Percentiles rank a stretch among this genome's conserved stretches.
phyloP scores from a whole-genome alignment of 1,140 invertebrate species.

The Drosophila azteca region DNA sequence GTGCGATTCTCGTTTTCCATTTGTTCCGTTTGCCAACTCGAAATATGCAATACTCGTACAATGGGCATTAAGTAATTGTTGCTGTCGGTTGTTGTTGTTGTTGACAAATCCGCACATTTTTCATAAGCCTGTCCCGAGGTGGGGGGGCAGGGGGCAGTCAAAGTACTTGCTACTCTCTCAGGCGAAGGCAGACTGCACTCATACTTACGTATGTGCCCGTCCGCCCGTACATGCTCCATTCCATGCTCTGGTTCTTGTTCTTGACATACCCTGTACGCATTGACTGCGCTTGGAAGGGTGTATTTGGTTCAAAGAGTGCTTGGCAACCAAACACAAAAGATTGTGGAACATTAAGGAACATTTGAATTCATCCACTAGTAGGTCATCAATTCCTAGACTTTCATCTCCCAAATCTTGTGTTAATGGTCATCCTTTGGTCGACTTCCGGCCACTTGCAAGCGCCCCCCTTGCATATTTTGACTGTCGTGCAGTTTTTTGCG shows the following conservation, averaged over 20 bases:
- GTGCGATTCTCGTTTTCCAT: constrained; percentile 50
- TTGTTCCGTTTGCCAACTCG: constrained; percentile 72
- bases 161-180: constrained; percentile 36
- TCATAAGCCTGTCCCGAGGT: constrained; percentile 46
- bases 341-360: too few species aligned
- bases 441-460: constrained; percentile 1
- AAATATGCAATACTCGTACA: constrained; percentile 70
- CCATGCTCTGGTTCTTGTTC: constrained; percentile 18
- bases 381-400: too few species aligned
- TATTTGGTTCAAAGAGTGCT: background rate
- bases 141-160: constrained; percentile 1
- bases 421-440: too few species aligned
- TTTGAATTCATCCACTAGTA: too few species aligned
- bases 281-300: background rate
- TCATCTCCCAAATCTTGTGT: too few species aligned
- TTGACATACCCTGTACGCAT: constrained; percentile 11
- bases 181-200: constrained; percentile 19
- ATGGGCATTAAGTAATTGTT: constrained; percentile 79
- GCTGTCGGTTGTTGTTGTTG: constrained; percentile 52
- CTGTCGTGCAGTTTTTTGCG: constrained; percentile 71
- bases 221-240: constrained; percentile 14
- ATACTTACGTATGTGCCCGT: background rate
- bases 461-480: constrained; percentile 43
- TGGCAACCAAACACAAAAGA: too few species aligned
- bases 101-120: constrained; percentile 77